Evolutionary conservation across 2,113 vertebrate genomes (phyloP).

Genomic region (Proterorhinus semilunaris): DNA sequence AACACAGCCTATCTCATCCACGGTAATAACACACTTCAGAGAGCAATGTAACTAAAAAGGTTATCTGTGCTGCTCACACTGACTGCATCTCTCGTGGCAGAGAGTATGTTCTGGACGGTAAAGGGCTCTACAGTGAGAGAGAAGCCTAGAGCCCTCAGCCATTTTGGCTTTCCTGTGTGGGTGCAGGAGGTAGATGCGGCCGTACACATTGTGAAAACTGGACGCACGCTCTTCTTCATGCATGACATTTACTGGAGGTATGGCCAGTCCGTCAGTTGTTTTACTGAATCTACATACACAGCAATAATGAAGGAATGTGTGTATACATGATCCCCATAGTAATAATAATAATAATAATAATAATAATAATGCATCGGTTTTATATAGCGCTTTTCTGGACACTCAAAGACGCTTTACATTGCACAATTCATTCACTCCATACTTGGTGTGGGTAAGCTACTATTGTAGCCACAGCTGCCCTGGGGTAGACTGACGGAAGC

Average conservation of each 20-base stretch:
- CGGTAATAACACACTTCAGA: constrained; percentile 52
- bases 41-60: background rate
- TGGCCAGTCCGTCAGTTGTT: background rate
- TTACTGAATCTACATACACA: no score
- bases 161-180: constrained; percentile 72
- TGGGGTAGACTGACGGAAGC: no score
- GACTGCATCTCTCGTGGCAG: constrained; percentile 39
- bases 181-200: constrained; percentile 73
- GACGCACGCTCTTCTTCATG: constrained; percentile 75
- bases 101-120: constrained; percentile 74
- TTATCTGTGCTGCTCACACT: background rate
- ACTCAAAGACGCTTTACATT: no score
- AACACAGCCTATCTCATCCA: constrained; percentile 74
- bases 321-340: no score
- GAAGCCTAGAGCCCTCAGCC: constrained; percentile 64
- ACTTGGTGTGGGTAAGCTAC: no score
- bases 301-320: no score
- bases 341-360: no score
- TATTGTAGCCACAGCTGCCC: no score
- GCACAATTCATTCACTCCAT: no score
- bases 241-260: constrained; percentile 78
- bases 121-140: constrained; percentile 67
- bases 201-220: constrained; percentile 68
- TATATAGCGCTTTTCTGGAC: no score
- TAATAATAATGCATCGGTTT: no score